These are phyloP conservation scores for Elanoides forficatus DNA, from an alignment of 2,113 vertebrate species.

Conservation along the genomic window DNA sequence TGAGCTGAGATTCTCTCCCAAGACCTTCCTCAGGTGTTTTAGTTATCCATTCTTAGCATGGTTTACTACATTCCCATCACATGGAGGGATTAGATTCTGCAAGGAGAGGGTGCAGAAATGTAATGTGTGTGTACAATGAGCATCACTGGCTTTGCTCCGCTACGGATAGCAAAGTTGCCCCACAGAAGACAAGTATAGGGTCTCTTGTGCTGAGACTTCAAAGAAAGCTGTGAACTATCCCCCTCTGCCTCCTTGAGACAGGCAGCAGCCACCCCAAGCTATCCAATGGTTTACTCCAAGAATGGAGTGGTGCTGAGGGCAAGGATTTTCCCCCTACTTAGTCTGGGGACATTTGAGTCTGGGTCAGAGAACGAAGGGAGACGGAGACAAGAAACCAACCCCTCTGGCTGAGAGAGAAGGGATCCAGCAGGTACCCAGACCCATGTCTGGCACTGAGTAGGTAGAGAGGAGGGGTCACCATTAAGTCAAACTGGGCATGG, in stretches of 20 bases:
- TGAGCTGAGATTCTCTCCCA: neutral
- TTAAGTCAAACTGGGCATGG: neutral
- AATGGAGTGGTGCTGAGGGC: neutral
- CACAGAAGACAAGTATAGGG: neutral
- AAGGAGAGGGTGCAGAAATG: neutral
- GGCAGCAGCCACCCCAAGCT: neutral
- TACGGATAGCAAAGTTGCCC: neutral
- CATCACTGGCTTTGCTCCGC: neutral
- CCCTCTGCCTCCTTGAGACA: neutral
- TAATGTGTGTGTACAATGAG: fast-evolving
- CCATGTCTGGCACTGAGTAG: neutral
- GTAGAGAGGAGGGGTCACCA: neutral
- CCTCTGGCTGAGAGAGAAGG: neutral
- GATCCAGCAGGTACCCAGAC: neutral
- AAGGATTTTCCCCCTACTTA: neutral
- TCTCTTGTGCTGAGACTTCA: neutral
- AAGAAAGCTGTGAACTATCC: neutral
- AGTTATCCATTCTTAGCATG: neutral
- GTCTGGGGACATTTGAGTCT: neutral
- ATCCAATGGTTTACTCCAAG: neutral
- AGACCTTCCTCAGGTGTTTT: neutral
- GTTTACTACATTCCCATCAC: neutral
- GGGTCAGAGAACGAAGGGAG: neutral
- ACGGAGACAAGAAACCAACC: neutral
- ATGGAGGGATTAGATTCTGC: neutral